phyloP scores from a whole-genome alignment of 2,797 vertebrate genomes.

The Diplodus puntazzo region DNA sequence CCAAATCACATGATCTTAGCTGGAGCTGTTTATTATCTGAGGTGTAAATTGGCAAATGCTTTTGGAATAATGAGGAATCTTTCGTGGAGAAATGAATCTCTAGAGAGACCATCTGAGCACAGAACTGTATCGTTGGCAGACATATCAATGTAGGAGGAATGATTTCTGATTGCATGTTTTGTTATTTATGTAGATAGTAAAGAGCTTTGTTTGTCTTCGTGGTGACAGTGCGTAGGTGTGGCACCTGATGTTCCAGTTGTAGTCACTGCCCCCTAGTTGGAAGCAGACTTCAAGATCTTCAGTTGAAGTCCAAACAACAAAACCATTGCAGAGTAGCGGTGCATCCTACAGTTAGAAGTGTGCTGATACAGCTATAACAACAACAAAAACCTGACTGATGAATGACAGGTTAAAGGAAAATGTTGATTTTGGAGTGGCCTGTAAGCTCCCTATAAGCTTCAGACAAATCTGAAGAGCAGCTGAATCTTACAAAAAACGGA shows the following conservation, averaged over 20 bases:
- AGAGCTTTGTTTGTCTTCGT: not conserved
- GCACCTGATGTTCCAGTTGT: conserved; percentile 13
- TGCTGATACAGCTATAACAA: not conserved
- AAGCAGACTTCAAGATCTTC: conserved; percentile 14
- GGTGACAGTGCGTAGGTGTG: not conserved
- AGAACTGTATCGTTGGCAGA: conserved; percentile 14
- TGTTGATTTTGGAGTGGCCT: too few relatives aligned
- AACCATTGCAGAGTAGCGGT: not conserved
- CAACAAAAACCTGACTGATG: not conserved
- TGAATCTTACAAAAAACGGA: not conserved
- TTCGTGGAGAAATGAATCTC: conserved; percentile 13
- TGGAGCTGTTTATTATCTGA: conserved; percentile 31
- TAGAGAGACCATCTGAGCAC: not conserved
- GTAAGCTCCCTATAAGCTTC: not conserved
- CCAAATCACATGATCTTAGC: conserved; percentile 11
- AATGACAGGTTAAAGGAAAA: not conserved
- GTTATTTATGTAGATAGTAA: conserved; percentile 9
- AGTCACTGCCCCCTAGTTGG: not conserved
- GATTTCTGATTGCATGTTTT: not conserved
- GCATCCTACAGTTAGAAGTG: not conserved
- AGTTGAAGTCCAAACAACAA: not conserved
- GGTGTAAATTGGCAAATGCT: conserved; percentile 34
- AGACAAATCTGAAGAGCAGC: conserved; percentile 2
- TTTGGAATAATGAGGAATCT: conserved; percentile 28
- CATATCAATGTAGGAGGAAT: conserved; percentile 8